A percentile compares a stretch with the other conserved stretches of the same genome.
Evolutionary conservation across 2,113 vertebrate species (phyloP).

Genomic region (Sitta europaea): DNA sequence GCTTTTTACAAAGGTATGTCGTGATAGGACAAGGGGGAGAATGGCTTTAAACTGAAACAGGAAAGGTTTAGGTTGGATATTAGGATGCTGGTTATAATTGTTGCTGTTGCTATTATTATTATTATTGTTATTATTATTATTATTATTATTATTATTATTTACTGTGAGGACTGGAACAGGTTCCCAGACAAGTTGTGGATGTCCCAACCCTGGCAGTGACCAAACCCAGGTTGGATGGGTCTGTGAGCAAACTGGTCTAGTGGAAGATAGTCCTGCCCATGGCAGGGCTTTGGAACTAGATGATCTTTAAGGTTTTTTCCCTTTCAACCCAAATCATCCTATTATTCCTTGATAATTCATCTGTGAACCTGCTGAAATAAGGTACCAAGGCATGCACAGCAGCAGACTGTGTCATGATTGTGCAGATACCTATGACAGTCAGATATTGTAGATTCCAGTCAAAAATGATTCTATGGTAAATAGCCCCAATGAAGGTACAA

Average conservation of each 20-base stretch:
- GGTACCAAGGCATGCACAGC: neutral
- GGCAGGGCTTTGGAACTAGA: neutral
- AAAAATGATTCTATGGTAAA: neutral
- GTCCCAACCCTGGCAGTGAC: neutral
- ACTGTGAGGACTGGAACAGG: neutral
- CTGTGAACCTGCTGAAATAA: neutral
- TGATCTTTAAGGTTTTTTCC: neutral
- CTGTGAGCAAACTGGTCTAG: neutral
- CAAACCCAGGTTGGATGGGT: neutral
- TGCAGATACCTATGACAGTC: neutral
- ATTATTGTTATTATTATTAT: neutral
- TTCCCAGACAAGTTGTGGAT: neutral
- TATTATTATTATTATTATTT: neutral
- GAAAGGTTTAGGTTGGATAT: neutral
- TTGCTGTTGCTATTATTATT: too few relatives aligned
- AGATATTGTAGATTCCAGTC: neutral
- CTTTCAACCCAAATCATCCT: neutral
- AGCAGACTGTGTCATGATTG: neutral
- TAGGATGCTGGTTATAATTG: neutral
- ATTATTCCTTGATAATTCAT: neutral
- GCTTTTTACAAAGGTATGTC: neutral
- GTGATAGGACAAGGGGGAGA: neutral
- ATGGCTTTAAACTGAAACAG: neutral
- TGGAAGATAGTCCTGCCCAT: neutral
- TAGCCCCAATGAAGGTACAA: neutral